Conservation (phyloP, 2,888 invertebrate species). For the Ametastegia equiseti region DNA sequence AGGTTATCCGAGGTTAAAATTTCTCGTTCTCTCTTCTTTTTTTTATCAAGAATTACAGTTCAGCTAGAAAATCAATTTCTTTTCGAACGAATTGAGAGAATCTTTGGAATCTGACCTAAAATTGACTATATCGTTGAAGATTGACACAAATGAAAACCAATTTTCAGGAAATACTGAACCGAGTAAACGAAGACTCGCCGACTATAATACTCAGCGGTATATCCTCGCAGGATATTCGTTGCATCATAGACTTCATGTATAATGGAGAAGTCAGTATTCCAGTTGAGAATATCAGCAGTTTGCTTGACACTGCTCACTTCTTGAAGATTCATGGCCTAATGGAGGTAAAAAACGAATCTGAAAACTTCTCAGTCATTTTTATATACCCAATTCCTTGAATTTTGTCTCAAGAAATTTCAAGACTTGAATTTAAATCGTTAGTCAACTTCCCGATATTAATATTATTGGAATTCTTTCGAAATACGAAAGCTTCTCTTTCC, state of each 20-base stretch:
- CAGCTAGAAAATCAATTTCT: too few species aligned
- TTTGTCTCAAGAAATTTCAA: too few species aligned
- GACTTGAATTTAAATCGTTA: too few species aligned
- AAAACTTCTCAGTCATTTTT: too few species aligned
- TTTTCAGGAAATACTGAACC: conserved; percentile 71
- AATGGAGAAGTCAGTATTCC: conserved; percentile 73
- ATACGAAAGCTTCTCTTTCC: too few species aligned
- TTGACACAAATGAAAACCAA: neutral
- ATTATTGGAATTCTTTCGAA: too few species aligned
- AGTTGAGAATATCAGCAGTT: conserved; percentile 69
- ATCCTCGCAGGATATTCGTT: conserved; percentile 70
- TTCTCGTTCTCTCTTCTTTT: neutral
- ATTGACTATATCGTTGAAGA: too few species aligned
- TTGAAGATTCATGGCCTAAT: conserved; percentile 72
- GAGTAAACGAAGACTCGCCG: conserved; percentile 71
- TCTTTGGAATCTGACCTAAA: neutral
- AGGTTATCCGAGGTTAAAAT: neutral
- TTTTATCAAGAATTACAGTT: neutral
- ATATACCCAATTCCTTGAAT: too few species aligned
- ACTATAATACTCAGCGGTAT: conserved; percentile 74
- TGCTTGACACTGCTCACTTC: conserved; percentile 72
- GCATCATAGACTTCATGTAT: conserved; percentile 74
- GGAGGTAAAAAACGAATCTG: conserved; percentile 63
- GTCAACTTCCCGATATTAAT: too few species aligned
- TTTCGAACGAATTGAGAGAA: too few species aligned